Base-by-base conservation (phyloP, 2,888 invertebrate species). In the Mimas tiliae region DNA sequence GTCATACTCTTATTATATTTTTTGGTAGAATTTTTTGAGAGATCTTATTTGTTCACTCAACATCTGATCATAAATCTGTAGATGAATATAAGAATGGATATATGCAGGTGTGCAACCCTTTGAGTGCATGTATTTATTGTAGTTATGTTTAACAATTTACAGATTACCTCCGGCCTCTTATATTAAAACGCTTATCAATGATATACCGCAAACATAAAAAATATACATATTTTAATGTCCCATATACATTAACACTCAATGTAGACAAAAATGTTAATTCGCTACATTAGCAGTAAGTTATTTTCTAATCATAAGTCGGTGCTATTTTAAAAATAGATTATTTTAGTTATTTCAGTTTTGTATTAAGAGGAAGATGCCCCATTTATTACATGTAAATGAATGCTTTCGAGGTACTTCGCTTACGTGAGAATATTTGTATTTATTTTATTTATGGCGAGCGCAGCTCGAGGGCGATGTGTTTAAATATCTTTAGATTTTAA, bases 351-450 rank as follows among this genome's bases (percentile, higher is more conserved):
- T 86, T 88, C 87, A 88, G 85, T 87, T 89, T 89, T 84, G 89
- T 89, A 86, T 90, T 90, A 85, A 84, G 84, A 83, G 76, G 80
- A 82, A 86, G 88, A 90, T 92, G 87, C 88, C 87, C 88, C 91
- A 90, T 93, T 92, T 93, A 91, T 91, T 89, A 91, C 91, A 90
- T 91, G 90, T 92, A 91, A 93, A 92, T 91, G 89, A 90, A 92
- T 88, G 91, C 85, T 86, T 89, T 87, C 87, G 88, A 86, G 84
- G 89, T 91, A 90, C 89, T 63, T 87, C 87, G 89, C 83, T 91
- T 92, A 92, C 93, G 93, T 93, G 93, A 93, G 92, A 93, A 93
- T 93, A 93, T 93, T 91, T 92, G 89, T 93, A 91, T 93, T 93
- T 92, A 91, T 92, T 92, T 93, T 91, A 93, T 93, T 93, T 93